Percentiles rank a stretch among this genome's conserved stretches.
Conservation (phyloP, 2,113 vertebrate genomes). For the Tachysurus fulvidraco region DNA sequence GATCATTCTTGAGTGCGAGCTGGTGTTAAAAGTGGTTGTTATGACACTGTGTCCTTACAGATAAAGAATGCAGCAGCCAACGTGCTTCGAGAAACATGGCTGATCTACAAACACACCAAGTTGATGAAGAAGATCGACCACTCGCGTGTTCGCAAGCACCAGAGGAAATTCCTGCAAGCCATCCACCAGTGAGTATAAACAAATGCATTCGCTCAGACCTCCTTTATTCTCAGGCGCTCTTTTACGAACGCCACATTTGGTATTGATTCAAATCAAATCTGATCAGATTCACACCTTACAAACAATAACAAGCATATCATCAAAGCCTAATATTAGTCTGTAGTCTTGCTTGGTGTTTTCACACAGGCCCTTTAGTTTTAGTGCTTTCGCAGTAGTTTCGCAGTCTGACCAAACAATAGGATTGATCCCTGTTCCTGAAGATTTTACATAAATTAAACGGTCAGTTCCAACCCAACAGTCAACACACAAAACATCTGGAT, state of each 20-base stretch:
- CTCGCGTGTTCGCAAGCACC: constrained; percentile 93
- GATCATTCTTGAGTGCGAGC: constrained; percentile 8
- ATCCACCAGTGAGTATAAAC: constrained; percentile 90
- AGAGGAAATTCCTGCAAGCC: constrained; percentile 97
- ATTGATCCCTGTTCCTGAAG: neutral
- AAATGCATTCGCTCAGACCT: constrained; percentile 4
- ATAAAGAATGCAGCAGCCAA: constrained; percentile 98
- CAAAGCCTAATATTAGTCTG: too few species aligned
- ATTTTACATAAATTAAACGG: neutral
- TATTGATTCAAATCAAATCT: neutral
- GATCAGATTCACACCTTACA: neutral
- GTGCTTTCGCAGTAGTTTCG: constrained; percentile 17
- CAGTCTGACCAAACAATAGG: constrained; percentile 11
- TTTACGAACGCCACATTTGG: neutral
- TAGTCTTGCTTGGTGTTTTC: neutral
- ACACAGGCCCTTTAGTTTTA: constrained; percentile 16
- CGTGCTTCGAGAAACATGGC: constrained; percentile 94
- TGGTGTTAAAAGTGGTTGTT: constrained; percentile 63
- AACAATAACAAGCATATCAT: neutral
- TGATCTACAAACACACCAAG: constrained; percentile 98
- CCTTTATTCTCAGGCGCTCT: neutral
- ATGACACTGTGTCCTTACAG: constrained; percentile 68
- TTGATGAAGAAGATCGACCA: constrained; percentile 97
- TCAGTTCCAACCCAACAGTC: neutral
- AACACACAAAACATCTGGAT: neutral